Evolutionary conservation across 2,888 invertebrate genomes (phyloP).

Genomic region (Lithophane socia): DNA sequence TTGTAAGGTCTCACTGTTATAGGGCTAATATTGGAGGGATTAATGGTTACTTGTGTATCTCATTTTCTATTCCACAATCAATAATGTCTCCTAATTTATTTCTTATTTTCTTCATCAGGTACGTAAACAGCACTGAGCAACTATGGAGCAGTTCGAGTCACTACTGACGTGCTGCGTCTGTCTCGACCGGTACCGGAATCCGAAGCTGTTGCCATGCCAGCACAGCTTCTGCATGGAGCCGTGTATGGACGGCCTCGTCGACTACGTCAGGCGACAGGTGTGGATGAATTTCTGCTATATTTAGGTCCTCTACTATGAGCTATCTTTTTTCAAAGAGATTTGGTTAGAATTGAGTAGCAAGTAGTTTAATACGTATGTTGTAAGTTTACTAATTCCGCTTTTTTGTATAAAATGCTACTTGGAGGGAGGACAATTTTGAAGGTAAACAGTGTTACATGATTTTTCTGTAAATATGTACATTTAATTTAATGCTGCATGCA

Average conservation of each 20-base stretch:
- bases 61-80: too few species aligned
- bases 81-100: background rate
- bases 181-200: constrained; percentile 98
- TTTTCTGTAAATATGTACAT: constrained; percentile 31
- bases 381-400: constrained; percentile 38
- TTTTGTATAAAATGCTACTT: constrained; percentile 33
- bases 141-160: constrained; percentile 99
- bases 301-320: background rate
- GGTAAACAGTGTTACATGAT: constrained; percentile 29
- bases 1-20: constrained; percentile 28
- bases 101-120: constrained; percentile 75
- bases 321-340: background rate
- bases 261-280: constrained; percentile 98
- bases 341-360: background rate
- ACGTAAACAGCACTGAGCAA: constrained; percentile 78
- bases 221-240: constrained; percentile 99
- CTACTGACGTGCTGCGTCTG: constrained; percentile 99
- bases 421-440: background rate
- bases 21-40: constrained; percentile 25
- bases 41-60: constrained; percentile 16
- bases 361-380: constrained; percentile 5
- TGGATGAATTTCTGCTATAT: constrained; percentile 37
- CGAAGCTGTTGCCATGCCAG: constrained; percentile 99
- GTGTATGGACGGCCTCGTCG: constrained; percentile 99
- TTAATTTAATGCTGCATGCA: constrained; percentile 38